Percentiles rank a stretch among this genome's conserved stretches.
These are phyloP conservation scores for Agonopterix alstromeriana DNA, from an alignment of 2,888 invertebrate genomes.

Conservation along the genomic window DNA sequence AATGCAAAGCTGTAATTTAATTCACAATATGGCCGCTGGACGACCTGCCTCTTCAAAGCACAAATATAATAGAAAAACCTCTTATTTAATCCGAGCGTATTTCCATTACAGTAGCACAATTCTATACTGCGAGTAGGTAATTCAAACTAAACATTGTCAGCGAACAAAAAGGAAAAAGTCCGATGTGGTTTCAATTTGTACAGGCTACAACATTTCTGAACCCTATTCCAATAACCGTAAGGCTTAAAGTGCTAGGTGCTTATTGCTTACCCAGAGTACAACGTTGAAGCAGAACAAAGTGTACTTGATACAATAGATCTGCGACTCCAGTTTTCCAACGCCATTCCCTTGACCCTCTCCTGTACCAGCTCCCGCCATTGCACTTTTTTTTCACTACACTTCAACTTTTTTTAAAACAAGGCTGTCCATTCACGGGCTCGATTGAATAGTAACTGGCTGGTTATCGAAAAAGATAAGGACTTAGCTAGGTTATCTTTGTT, in stretches of 20 bases:
- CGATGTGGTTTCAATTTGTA: constrained; percentile 17
- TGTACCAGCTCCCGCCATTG: constrained; percentile 76
- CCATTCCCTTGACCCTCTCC: constrained; percentile 69
- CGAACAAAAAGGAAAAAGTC: constrained; percentile 16
- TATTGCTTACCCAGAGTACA: constrained; percentile 83
- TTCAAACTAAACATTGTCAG: constrained; percentile 20
- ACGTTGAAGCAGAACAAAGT: constrained; percentile 88
- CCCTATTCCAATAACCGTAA: not conserved
- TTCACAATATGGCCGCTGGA: constrained; percentile 4
- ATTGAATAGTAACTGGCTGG: constrained; percentile 45
- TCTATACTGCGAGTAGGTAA: constrained; percentile 11
- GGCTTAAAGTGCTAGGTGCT: not conserved
- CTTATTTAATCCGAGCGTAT: not conserved
- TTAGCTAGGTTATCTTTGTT: constrained; percentile 67
- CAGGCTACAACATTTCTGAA: not conserved
- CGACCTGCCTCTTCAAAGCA: not conserved
- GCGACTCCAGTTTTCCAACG: constrained; percentile 81
- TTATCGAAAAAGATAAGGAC: constrained; percentile 52
- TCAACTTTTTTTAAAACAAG: not conserved
- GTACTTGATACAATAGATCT: constrained; percentile 88
- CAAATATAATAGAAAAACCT: not conserved
- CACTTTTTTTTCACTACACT: constrained; percentile 34
- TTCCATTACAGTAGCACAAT: too few relatives aligned
- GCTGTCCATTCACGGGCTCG: constrained; percentile 39
- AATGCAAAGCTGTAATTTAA: not conserved